Conservation (phyloP, 2,113 vertebrate species). For the Quiscalus mexicanus region DNA sequence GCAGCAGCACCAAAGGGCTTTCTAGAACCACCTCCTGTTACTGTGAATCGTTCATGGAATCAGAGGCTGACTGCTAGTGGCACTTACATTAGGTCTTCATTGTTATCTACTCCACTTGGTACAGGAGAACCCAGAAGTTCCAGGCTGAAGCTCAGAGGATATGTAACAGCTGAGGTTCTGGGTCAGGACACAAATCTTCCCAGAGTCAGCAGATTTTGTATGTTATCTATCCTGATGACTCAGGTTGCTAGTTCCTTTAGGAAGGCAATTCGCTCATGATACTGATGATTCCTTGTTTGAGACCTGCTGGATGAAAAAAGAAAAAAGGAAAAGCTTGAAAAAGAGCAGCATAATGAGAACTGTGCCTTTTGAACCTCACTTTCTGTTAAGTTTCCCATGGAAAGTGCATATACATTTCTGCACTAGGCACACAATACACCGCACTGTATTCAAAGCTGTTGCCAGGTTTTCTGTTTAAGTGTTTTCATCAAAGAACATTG, state of each 20-base stretch:
- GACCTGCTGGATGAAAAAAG: constrained; percentile 26
- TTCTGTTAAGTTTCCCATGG: constrained; percentile 32
- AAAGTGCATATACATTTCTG: constrained; percentile 37
- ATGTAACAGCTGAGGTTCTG: constrained; percentile 47
- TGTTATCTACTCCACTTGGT: not conserved
- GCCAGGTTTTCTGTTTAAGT: constrained; percentile 56
- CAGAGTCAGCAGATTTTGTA: constrained; percentile 58
- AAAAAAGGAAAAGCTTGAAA: not conserved
- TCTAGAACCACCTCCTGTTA: not conserved
- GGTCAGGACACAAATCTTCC: constrained; percentile 54
- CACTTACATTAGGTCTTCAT: constrained; percentile 34
- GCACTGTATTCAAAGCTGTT: constrained; percentile 51
- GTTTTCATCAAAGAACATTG: constrained; percentile 53
- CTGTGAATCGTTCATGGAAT: not conserved
- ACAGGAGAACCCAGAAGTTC: not conserved
- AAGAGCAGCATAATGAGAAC: constrained; percentile 26
- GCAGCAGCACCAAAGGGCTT: constrained; percentile 36
- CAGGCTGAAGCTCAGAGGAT: constrained; percentile 12
- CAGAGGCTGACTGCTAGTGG: constrained; percentile 10
- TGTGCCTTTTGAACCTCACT: not conserved
- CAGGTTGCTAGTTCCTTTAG: constrained; percentile 45
- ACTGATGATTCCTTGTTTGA: constrained; percentile 9
- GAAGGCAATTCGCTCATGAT: constrained; percentile 36
- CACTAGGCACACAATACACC: not conserved
- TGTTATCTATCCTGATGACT: constrained; percentile 25